A percentile compares a stretch with the other conserved stretches of the same genome.
Evolutionary conservation across 2,797 vertebrate genomes (phyloP).

Genomic region (Limosa lapponica): DNA sequence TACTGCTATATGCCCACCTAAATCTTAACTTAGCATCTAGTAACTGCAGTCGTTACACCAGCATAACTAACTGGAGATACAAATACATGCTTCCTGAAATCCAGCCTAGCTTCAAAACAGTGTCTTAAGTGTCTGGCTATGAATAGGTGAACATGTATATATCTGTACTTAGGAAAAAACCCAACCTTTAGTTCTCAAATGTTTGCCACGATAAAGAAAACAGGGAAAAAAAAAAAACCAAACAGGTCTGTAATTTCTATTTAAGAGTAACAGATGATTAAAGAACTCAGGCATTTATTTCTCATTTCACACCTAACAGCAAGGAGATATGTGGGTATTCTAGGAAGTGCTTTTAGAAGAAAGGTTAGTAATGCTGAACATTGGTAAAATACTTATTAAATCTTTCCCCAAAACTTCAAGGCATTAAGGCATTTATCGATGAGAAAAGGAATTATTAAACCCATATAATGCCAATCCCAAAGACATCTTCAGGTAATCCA

Average conservation of each 20-base stretch:
- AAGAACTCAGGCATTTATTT: not conserved
- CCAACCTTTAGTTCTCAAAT: not conserved
- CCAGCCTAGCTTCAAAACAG: not conserved
- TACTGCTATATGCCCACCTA: not conserved
- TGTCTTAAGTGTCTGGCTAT: not conserved
- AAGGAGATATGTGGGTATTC: not conserved
- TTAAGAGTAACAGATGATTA: not conserved
- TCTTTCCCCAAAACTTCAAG: not conserved
- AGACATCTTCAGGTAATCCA: not conserved
- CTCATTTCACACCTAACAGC: not conserved
- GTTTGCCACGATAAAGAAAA: not conserved
- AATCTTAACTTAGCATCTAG: not conserved
- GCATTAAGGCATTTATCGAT: not conserved
- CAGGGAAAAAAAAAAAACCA: not conserved
- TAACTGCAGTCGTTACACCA: not conserved
- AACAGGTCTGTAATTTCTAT: not conserved
- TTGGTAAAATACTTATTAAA: not conserved
- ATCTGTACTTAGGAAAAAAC: not conserved
- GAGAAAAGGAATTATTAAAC: not conserved
- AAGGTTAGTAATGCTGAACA: not conserved
- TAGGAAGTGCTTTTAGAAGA: not conserved
- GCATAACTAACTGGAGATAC: not conserved
- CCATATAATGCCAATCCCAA: not conserved
- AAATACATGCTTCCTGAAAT: not conserved
- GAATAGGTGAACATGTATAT: not conserved